Conservation (phyloP, 2,797 vertebrate genomes). For the Emys orbicularis region DNA sequence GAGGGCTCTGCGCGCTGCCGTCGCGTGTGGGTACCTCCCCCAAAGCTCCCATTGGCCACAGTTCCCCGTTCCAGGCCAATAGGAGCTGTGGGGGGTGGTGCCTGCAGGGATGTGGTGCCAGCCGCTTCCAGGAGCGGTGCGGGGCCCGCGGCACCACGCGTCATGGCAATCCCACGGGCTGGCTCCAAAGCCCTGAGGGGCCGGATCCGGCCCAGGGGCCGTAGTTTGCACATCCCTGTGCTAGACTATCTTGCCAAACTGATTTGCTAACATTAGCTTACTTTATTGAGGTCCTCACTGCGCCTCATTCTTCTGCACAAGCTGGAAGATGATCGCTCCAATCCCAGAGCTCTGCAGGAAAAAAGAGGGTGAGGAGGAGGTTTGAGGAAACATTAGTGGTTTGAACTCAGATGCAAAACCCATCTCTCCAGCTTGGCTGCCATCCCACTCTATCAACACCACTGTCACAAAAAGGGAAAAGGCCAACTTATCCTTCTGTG, state of each 20-base stretch:
- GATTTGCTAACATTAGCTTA: neutral
- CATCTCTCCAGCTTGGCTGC: neutral
- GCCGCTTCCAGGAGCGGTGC: no score
- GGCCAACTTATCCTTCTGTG: neutral
- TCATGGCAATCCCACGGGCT: no score
- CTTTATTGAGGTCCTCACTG: neutral
- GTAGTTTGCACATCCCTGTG: no score
- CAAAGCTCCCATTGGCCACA: no score
- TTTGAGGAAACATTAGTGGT: neutral
- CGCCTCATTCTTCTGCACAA: neutral
- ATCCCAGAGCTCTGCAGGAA: neutral
- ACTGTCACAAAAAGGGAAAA: neutral
- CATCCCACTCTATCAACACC: neutral
- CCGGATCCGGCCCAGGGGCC: no score
- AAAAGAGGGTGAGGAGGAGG: neutral
- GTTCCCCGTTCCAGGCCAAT: no score
- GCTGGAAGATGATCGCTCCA: slow-evolving; percentile 40
- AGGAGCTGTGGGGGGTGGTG: no score
- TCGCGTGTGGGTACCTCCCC: no score
- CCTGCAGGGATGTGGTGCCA: no score
- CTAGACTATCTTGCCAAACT: slow-evolving; percentile 31
- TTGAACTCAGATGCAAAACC: neutral
- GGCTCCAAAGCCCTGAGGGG: no score
- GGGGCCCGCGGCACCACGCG: no score
- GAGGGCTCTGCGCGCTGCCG: no score